phyloP scores from a whole-genome alignment of 2,797 vertebrate genomes.

The Setipinna tenuifilis region DNA sequence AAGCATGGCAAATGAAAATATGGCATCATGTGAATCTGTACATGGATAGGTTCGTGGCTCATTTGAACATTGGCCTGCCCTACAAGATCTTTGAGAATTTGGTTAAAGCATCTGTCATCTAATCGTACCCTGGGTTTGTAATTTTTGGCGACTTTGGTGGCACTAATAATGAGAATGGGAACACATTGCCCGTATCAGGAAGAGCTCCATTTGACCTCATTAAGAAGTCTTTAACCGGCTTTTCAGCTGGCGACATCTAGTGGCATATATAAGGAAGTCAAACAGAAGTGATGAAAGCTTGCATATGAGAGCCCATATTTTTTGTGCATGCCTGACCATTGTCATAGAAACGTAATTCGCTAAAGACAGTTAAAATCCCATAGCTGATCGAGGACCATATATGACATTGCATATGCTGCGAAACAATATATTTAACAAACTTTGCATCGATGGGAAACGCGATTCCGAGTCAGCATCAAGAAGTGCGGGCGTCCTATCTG shows the following conservation, averaged over 20 bases:
- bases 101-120: background rate
- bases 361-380: background rate
- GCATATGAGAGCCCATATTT: background rate
- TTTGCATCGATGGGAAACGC: too few species aligned
- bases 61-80: background rate
- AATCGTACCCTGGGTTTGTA: background rate
- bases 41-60: background rate
- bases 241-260: slow-evolving; percentile 19
- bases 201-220: background rate
- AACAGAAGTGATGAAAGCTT: background rate
- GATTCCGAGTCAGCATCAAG: background rate
- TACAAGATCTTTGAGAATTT: too few species aligned
- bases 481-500: background rate
- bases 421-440: background rate
- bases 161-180: background rate
- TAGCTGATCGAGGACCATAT: background rate
- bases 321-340: background rate
- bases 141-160: background rate
- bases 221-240: background rate
- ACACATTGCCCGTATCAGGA: background rate
- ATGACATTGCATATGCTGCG: background rate
- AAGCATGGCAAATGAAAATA: too few species aligned
- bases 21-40: too few species aligned
- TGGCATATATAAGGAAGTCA: background rate
- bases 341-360: background rate